Evolutionary conservation across 2,113 vertebrate species (phyloP), one percentile per base, ranked within the genome.

Genomic region (Tenrec ecaudatus): DNA sequence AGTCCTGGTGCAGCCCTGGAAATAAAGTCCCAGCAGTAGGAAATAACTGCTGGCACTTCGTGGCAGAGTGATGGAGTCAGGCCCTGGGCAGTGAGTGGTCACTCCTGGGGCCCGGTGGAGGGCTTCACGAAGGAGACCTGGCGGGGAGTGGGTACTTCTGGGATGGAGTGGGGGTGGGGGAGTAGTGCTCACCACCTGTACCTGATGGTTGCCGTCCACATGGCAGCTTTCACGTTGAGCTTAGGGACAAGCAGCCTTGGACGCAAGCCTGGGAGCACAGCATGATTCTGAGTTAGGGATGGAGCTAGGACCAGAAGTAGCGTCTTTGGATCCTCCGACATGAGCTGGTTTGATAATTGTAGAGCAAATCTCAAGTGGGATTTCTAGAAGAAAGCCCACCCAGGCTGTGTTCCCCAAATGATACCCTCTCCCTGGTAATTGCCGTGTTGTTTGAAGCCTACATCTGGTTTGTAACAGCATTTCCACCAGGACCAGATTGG

Each of bases 391-490:
- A 77, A 93, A 94, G 95, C 90, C 95, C 93, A 95, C 93, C 92
- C 90, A 95, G 85, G 76, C 88, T 60, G 93, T 92, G 40, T 22
- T 91, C 58, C 86, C 94, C 90, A 96, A 96, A 97, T 96, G 90
- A 95, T 19, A 96, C 85, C 91, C 88, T 95, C 58, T 82, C 64
- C 38, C 71, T 76, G 76, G 82, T 96, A 95, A 96, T 86, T 96
- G 88, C 79, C 81, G 79, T 91, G 62, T 17, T 76, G 76, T 47
- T 79, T 1, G 0, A 95, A 71, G 71, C 38, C 90, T 62, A 64
- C 73, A 60, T 96, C 82, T 96, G 93, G 47, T 88, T 86, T 82
- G 47, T 53, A 57, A 79, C 53, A 69, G 95, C 73, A 88, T 87
- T 73, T 90, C 88, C 77, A 78, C 6, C n/a, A 95, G 77, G 96